Conservation (phyloP, 2,797 vertebrate genomes). For the Pseudomugil gertrudae region DNA sequence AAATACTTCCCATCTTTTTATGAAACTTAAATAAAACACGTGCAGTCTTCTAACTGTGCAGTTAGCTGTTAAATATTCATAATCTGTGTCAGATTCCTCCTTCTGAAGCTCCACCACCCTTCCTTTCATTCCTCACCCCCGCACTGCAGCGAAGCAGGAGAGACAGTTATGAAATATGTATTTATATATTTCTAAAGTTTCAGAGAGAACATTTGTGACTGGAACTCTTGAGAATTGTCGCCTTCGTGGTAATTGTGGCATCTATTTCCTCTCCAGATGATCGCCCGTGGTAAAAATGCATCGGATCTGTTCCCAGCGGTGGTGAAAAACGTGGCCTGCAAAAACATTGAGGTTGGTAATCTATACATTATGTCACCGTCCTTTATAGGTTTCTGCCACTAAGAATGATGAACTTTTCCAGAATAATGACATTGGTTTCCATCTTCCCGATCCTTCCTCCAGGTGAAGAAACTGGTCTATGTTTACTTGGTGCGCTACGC, state of each 20-base stretch:
- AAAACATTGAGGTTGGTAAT: constrained; percentile 94
- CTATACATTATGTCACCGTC: constrained; percentile 1
- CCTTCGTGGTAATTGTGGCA: constrained; percentile 1
- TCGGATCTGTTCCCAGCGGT: constrained; percentile 97
- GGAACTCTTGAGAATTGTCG: constrained; percentile 1
- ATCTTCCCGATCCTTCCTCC: background rate
- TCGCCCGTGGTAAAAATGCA: constrained; percentile 94
- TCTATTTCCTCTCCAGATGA: constrained; percentile 86
- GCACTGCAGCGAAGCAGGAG: constrained; percentile 28
- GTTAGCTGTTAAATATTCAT: constrained; percentile 79
- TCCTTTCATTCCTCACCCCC: constrained; percentile 57
- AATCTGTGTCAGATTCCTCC: constrained; percentile 66
- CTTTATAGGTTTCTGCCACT: constrained; percentile 35
- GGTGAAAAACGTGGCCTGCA: constrained; percentile 98
- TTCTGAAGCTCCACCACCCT: constrained; percentile 50
- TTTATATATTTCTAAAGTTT: background rate
- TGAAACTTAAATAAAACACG: constrained; percentile 4
- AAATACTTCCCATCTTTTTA: background rate
- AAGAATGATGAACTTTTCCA: background rate
- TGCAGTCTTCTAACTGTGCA: constrained; percentile 36
- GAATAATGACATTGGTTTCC: constrained; percentile 7
- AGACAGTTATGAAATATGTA: constrained; percentile 19
- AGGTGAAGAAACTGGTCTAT: constrained; percentile 99
- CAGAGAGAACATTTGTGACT: background rate
- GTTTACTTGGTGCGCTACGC: constrained; percentile 97